A percentile compares a stretch with the other conserved stretches of the same genome.
Evolutionary conservation across 2,113 vertebrate species (phyloP).

Genomic region (Riparia riparia): DNA sequence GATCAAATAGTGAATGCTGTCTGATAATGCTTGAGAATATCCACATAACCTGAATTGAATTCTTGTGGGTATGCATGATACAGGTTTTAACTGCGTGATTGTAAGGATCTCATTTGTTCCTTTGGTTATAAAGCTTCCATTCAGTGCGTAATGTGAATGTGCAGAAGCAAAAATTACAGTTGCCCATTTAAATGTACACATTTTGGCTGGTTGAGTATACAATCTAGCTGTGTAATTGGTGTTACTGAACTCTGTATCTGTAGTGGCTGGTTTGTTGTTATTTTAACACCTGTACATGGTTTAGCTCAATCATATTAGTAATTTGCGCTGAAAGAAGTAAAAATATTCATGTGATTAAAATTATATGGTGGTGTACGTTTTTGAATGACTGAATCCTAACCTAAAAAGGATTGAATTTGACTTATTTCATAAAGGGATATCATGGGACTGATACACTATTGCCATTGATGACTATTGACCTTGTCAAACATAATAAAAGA

Average conservation of each 20-base stretch:
- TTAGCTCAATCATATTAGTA: not conserved
- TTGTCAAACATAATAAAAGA: constrained; percentile 23
- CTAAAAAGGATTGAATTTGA: not conserved
- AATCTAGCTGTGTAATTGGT: not conserved
- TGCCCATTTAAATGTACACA: not conserved
- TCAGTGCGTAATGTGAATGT: not conserved
- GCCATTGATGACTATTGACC: not conserved
- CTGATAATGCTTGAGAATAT: not conserved
- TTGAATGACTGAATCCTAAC: not conserved
- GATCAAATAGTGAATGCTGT: not conserved
- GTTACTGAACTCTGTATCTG: not conserved
- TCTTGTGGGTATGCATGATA: not conserved
- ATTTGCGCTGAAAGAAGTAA: not conserved
- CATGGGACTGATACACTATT: not conserved
- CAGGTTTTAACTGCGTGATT: not conserved
- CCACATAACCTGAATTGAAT: not conserved
- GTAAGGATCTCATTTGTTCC: not conserved
- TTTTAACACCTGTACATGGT: not conserved
- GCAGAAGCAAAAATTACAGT: not conserved
- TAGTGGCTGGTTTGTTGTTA: not conserved
- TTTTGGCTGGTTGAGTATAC: not conserved
- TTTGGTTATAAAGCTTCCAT: not conserved
- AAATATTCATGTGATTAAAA: not conserved
- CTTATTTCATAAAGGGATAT: not conserved
- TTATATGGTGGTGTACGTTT: not conserved